Conservation (phyloP, 2,113 vertebrate species). For the Theropithecus gelada region DNA sequence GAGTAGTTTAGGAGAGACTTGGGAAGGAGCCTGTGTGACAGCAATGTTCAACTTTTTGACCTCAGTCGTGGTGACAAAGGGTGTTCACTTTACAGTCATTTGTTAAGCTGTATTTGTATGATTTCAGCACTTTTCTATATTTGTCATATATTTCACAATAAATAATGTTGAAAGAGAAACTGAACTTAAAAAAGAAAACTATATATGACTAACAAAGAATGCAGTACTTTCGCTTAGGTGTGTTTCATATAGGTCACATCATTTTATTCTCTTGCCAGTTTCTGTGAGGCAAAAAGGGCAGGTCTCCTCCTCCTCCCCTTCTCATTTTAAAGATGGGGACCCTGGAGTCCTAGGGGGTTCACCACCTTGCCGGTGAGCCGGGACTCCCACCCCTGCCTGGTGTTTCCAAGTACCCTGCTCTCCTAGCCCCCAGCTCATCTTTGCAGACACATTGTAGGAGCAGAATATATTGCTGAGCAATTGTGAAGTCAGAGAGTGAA, state of each 20-base stretch:
- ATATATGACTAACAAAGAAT: neutral
- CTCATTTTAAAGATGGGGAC: neutral
- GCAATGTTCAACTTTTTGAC: neutral
- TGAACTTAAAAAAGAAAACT: neutral
- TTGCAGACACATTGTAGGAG: neutral
- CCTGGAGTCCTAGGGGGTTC: neutral
- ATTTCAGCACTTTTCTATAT: neutral
- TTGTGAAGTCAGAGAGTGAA: neutral
- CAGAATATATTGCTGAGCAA: neutral
- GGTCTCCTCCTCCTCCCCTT: neutral
- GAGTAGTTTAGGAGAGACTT: neutral
- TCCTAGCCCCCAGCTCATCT: neutral
- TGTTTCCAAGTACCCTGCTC: neutral
- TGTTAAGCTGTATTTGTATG: neutral
- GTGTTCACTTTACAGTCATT: neutral
- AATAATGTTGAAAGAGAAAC: neutral
- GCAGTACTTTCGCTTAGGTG: neutral
- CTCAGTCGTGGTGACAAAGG: neutral
- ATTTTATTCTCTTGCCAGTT: neutral
- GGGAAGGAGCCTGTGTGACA: neutral
- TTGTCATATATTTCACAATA: neutral
- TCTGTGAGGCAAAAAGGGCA: neutral
- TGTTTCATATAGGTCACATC: neutral
- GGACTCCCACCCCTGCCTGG: neutral
- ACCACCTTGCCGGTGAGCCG: neutral